A percentile compares a stretch with the other conserved stretches of the same genome.
Evolutionary conservation across 2,797 vertebrate species (phyloP).

Genomic region (Periparus ater): DNA sequence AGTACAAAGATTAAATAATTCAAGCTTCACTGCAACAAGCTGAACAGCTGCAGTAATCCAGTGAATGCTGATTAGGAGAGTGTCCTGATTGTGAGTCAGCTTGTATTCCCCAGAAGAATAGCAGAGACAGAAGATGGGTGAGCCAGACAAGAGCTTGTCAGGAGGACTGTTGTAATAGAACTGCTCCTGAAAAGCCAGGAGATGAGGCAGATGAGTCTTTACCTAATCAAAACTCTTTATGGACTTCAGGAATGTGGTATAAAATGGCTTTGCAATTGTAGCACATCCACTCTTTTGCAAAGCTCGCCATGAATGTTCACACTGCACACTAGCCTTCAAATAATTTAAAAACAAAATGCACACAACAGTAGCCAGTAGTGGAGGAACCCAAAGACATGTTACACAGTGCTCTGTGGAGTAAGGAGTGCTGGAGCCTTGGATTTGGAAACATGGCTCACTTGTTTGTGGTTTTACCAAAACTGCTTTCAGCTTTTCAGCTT

Average conservation of each 20-base stretch:
- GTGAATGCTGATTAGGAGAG: not conserved
- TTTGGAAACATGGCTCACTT: not conserved
- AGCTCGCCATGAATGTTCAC: not conserved
- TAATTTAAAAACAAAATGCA: not conserved
- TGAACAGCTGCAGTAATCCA: not conserved
- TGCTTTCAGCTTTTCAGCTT: conserved; percentile 32
- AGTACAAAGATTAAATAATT: not conserved
- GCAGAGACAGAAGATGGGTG: not conserved
- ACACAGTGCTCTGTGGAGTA: not conserved
- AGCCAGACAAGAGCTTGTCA: not conserved
- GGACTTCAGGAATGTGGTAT: not conserved
- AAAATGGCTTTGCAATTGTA: not conserved
- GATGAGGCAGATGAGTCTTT: not conserved
- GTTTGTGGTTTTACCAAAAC: conserved; percentile 37
- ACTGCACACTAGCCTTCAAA: not conserved
- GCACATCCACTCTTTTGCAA: not conserved
- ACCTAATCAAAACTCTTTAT: not conserved
- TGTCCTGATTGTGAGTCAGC: not conserved
- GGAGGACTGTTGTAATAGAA: not conserved
- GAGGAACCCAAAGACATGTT: not conserved
- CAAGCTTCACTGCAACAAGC: not conserved
- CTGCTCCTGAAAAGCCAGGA: not conserved
- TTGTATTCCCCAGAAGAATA: not conserved
- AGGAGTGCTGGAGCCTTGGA: not conserved
- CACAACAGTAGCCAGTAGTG: not conserved